Percentiles rank a stretch among this genome's conserved stretches.
phyloP scores from a whole-genome alignment of 2,888 invertebrate genomes.

The Autographa gamma region DNA sequence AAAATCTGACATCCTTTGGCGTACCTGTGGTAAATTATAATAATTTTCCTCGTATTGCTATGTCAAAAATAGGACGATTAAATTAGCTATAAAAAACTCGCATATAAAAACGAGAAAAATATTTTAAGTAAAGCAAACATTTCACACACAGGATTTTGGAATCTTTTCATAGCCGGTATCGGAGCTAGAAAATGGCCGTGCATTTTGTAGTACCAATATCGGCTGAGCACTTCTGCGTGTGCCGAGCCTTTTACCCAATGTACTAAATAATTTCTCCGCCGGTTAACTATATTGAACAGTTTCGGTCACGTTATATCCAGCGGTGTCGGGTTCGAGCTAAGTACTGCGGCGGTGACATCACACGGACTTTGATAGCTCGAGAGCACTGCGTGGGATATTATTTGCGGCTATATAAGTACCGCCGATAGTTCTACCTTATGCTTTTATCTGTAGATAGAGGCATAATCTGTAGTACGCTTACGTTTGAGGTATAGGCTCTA shows the following conservation, averaged over 20 bases:
- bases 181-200: not conserved
- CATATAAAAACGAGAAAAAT: too few relatives aligned
- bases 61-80: too few relatives aligned
- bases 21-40: not conserved
- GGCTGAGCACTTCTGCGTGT: not conserved
- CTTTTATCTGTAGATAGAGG: not conserved
- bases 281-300: conserved; percentile 11
- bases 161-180: not conserved
- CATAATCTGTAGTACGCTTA: conserved; percentile 4
- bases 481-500: too few relatives aligned
- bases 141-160: not conserved
- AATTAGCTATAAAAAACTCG: too few relatives aligned
- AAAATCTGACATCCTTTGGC: not conserved
- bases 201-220: not conserved
- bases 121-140: not conserved
- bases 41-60: not conserved
- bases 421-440: not conserved
- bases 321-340: conserved; percentile 30
- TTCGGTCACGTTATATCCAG: conserved; percentile 15
- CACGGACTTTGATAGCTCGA: conserved; percentile 21
- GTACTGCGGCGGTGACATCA: conserved; percentile 24
- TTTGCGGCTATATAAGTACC: not conserved
- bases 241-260: conserved; percentile 6
- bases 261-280: not conserved
- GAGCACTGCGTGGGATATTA: conserved; percentile 14